Percentiles rank a stretch among this genome's conserved stretches.
Conservation (phyloP, 2,113 vertebrate genomes). For the Clarias gariepinus region DNA sequence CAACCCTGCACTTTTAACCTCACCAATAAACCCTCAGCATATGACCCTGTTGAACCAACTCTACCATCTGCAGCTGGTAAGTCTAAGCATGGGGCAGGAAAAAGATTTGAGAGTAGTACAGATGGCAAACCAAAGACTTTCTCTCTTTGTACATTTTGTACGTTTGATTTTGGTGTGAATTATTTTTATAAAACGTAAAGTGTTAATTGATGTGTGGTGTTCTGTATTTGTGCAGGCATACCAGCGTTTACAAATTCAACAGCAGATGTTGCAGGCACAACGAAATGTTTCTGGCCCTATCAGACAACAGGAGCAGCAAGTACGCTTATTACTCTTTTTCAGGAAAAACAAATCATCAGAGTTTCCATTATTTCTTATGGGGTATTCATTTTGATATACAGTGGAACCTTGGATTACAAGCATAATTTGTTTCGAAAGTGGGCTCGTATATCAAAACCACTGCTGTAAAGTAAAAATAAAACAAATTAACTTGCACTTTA, state of each 20-base stretch:
- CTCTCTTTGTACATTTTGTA: not conserved
- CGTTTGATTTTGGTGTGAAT: not conserved
- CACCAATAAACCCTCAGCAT: slow-evolving; percentile 99
- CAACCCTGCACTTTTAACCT: slow-evolving; percentile 99
- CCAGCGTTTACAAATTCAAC: slow-evolving; percentile 99
- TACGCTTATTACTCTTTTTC: slow-evolving; percentile 63
- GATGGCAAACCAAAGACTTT: not conserved
- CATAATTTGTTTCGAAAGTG: too few species aligned
- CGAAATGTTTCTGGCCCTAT: slow-evolving; percentile 97
- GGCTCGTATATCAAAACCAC: too few species aligned
- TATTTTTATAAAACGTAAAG: not conserved
- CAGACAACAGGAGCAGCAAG: slow-evolving; percentile 99
- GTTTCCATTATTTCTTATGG: too few species aligned
- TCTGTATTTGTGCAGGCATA: slow-evolving; percentile 78
- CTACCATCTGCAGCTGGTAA: slow-evolving; percentile 99
- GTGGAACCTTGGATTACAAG: too few species aligned
- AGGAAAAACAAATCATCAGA: not conserved
- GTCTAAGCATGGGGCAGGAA: slow-evolving; percentile 51
- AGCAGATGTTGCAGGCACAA: slow-evolving; percentile 99
- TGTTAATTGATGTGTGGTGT: not conserved
- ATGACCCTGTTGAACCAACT: slow-evolving; percentile 99
- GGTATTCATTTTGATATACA: too few species aligned
- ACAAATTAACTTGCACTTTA: too few species aligned
- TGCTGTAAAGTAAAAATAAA: too few species aligned
- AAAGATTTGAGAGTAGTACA: not conserved